Conservation (phyloP, 2,888 invertebrate species). For the Atherix ibis region DNA sequence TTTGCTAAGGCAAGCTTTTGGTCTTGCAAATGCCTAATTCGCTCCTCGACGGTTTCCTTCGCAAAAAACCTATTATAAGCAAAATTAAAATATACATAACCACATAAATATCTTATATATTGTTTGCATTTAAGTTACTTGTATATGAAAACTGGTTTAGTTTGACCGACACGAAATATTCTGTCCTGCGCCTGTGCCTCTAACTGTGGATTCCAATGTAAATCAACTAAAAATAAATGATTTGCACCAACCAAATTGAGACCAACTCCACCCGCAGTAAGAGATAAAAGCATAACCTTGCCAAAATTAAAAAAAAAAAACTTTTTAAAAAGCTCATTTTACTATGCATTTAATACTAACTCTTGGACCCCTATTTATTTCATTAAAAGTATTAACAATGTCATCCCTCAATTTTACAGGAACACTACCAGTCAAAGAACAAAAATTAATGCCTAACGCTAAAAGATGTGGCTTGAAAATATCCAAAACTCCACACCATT, state of each 20-base stretch:
- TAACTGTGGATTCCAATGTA: conserved; percentile 95
- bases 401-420: conserved; percentile 53
- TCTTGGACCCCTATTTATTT: conserved; percentile 37
- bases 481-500: conserved; percentile 74
- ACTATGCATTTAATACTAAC: conserved; percentile 22
- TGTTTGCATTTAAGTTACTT: conserved; percentile 41
- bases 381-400: conserved; percentile 57
- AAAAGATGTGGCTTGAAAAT: conserved; percentile 52
- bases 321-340: conserved; percentile 4
- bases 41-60: conserved; percentile 74
- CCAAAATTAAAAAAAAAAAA: conserved; percentile 14
- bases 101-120: conserved; percentile 8
- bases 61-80: conserved; percentile 53
- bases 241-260: conserved; percentile 85
- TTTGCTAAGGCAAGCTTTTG: conserved; percentile 62
- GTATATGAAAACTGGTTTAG: conserved; percentile 62
- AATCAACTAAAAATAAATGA: conserved; percentile 76
- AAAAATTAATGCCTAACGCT: conserved; percentile 36
- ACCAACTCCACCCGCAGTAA: conserved; percentile 90
- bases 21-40: conserved; percentile 65
- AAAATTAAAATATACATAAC: too few species aligned
- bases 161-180: conserved; percentile 82
- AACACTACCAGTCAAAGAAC: conserved; percentile 60
- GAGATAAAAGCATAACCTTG: conserved; percentile 63
- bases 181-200: conserved; percentile 91